Evolutionary conservation across 1,140 invertebrate species (phyloP).

Genomic region (Leptoteleia sp.): DNA sequence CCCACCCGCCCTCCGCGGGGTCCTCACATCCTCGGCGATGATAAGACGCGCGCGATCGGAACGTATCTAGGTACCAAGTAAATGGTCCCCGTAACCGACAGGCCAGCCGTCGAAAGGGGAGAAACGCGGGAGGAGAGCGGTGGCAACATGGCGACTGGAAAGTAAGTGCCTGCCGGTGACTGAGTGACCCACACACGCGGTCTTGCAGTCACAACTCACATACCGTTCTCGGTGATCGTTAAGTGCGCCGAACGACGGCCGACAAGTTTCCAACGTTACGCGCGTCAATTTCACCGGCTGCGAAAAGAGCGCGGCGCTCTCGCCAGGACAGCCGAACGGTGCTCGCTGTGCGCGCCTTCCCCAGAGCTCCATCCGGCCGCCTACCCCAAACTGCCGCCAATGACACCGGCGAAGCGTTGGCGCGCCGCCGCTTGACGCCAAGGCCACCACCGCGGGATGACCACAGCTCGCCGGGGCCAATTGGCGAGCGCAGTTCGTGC

Average conservation of each 20-base stretch:
- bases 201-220: constrained; percentile 72
- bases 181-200: constrained; percentile 74
- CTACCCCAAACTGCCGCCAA: neutral
- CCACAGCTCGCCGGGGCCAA: too few relatives aligned
- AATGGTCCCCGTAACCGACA: constrained; percentile 42
- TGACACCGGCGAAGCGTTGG: neutral
- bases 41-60: constrained; percentile 48
- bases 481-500: constrained; percentile 15
- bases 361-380: neutral
- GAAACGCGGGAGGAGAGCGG: constrained; percentile 65
- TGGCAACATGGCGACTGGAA: constrained; percentile 74
- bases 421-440: too few relatives aligned
- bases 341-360: too few relatives aligned
- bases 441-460: too few relatives aligned
- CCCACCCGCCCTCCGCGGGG: constrained; percentile 6
- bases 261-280: constrained; percentile 31
- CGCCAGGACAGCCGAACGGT: neutral
- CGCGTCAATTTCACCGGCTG: constrained; percentile 15
- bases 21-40: constrained; percentile 36
- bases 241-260: constrained; percentile 45
- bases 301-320: neutral
- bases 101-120: constrained; percentile 51
- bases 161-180: constrained; percentile 73
- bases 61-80: constrained; percentile 41
- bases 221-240: constrained; percentile 69